phyloP scores from a whole-genome alignment of 2,113 vertebrate genomes.

The Chrysochloris asiatica region DNA sequence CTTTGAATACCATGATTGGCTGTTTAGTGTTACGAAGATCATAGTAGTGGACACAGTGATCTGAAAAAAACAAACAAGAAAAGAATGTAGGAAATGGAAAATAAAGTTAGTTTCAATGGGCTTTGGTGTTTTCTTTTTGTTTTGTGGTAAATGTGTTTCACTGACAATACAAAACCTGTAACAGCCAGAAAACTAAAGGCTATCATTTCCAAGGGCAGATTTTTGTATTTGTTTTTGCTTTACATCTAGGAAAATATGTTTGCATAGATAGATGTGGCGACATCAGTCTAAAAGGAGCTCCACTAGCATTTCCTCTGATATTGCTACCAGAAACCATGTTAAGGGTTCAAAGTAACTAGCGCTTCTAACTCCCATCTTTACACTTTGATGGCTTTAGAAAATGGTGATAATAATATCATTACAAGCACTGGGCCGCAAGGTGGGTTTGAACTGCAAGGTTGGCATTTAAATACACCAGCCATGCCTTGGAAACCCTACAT shows the following conservation, averaged over 20 bases:
- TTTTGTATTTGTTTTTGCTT: neutral
- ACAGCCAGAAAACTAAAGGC: neutral
- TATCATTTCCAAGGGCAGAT: constrained; percentile 11
- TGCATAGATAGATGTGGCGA: neutral
- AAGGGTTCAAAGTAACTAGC: too few species aligned
- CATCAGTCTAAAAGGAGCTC: neutral
- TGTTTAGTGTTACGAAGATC: constrained; percentile 99
- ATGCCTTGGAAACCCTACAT: too few species aligned
- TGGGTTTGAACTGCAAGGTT: too few species aligned
- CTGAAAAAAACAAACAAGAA: constrained; percentile 79
- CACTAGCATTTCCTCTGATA: neutral
- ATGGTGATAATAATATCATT: constrained; percentile 1
- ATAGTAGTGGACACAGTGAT: constrained; percentile 99
- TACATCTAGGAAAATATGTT: neutral
- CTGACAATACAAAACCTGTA: neutral
- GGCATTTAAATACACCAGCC: too few species aligned
- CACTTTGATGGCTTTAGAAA: neutral
- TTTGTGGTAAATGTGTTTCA: too few species aligned
- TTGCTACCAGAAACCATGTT: neutral
- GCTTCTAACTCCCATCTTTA: too few species aligned
- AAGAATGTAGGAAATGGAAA: constrained; percentile 9
- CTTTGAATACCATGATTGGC: constrained; percentile 99
- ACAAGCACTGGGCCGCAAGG: too few species aligned
- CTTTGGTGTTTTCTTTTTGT: neutral
- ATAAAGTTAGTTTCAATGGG: neutral